Evolutionary conservation across 2,888 invertebrate genomes (phyloP), one percentile per base, ranked within the genome.

Genomic region (Chironomus tentans): DNA sequence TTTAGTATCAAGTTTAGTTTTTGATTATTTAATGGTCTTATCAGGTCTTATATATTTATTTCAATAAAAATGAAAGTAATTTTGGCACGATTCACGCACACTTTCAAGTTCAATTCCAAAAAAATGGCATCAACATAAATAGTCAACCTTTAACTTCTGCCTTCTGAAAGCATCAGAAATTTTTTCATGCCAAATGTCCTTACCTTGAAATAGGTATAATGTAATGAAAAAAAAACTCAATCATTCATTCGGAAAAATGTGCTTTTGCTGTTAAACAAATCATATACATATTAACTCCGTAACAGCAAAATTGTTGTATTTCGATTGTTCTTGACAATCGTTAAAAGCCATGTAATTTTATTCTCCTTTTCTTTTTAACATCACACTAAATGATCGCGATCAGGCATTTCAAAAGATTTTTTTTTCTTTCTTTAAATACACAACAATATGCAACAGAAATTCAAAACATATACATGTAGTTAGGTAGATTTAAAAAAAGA

Each of bases 321-420:
- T 61, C 47, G n/a, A 24, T 71, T 47, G 50, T 50, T 71, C 71
- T 71, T 56, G 71, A 56, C 50, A 47, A 50, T 13, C 47, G 71
- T 28, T 71, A 71, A 71, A 71, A 71, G 56, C 50, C 72, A 61
- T 72, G 72, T 62, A 72, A 72, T 72, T 72, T 72, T 70, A 70
- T 70, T 72, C 72, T 38, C 18, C 38, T 62, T 13, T 24, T 18
- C 28, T 70, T 65, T 65, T 65, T 24, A 65, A 48, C 21, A 72
- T 72, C 24, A 12, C 22, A 71, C 38, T 61, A 10, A 46, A 72
- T 46, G 72, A 72, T 72, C 50, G 72, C 48, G 72, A 62, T 72
- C 70, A 50, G 18, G 21, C 50, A 7, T 56, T 56, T 56, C 7
- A 56, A 56, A 56, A 56, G 15, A 56, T 56, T 18, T 18, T 38